Evolutionary conservation across 35 echinoderm and acorn worm species (phyloP).

Genomic region (Eucidaris tribuloides): DNA sequence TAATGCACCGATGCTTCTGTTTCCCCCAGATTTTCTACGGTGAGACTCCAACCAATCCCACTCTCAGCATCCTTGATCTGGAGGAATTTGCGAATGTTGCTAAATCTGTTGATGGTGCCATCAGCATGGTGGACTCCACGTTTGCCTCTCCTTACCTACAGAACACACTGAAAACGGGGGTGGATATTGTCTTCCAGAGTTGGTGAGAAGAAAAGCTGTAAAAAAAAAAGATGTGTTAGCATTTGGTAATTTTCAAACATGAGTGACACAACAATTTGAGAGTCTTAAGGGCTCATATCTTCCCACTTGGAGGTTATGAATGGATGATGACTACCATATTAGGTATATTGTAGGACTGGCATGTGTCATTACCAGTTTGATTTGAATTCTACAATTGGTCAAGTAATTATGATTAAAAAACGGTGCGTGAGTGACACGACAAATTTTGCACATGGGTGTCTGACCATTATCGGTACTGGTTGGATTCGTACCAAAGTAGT

Average conservation of each 20-base stretch:
- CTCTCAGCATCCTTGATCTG: slow-evolving; percentile 44
- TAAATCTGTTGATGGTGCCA: slow-evolving; percentile 30
- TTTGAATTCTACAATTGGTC: too few relatives aligned
- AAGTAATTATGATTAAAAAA: too few relatives aligned
- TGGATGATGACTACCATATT: too few relatives aligned
- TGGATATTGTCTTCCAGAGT: slow-evolving; percentile 72
- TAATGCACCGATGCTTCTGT: neutral
- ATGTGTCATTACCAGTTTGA: too few relatives aligned
- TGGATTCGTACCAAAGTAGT: too few relatives aligned
- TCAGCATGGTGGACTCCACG: slow-evolving; percentile 79
- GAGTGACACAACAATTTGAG: too few relatives aligned
- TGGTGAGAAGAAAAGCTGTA: slow-evolving; percentile 27
- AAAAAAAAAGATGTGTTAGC: neutral
- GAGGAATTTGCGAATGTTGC: slow-evolving; percentile 65
- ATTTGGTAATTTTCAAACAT: too few relatives aligned
- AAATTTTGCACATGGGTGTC: too few relatives aligned
- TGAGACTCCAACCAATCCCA: slow-evolving; percentile 85
- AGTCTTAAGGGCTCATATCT: too few relatives aligned
- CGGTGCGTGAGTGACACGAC: too few relatives aligned
- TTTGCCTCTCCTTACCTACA: slow-evolving; percentile 78
- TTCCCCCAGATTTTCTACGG: slow-evolving; percentile 50
- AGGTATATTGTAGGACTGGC: too few relatives aligned
- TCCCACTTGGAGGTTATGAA: too few relatives aligned
- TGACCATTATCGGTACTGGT: neutral
- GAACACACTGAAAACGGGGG: slow-evolving; percentile 62